Base-by-base conservation (phyloP, 1,140 invertebrate species). In the Lepidurus couesii region DNA sequence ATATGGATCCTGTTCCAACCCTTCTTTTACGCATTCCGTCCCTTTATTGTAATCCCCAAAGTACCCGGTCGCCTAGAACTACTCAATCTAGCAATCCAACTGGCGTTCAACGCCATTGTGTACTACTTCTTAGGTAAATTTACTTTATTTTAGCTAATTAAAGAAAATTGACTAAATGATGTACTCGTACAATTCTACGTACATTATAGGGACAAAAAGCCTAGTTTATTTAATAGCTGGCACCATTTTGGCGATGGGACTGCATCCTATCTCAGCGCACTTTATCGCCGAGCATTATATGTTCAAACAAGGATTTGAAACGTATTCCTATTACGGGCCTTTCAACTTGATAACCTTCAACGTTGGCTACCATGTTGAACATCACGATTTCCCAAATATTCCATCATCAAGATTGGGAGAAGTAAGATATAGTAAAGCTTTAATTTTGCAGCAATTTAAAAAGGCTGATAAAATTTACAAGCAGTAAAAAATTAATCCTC, bases 211-310 rank as follows among this genome's bases (percentile, higher is more conserved):
- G 80, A 90, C 90, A 81, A 92, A 92, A 85, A 88, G 95, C 0
- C 81, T 99, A n/a, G 87, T 90, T 0, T 99, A 99, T 85, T 87
- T 99, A 73, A 83, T 97, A 11, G 85, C 89, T 53, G 96, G 97
- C 16, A 95, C 94, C n/a, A 83, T 98, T 21, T 86, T 99, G 86
- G 94, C 96, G 1, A 98, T 98, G 93, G 97, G 98, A 0, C 83
- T 98, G 7, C 98, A 99, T 89, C 98, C 98, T 7, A 94, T 99
- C 16, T 97, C 98, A 73, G 98, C 96, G 0, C 98, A 99, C 85
- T 99, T 99, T 83, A 94, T 99, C 82, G 98, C 97, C 0, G 98
- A 99, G 83, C 98, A 99, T 87, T 99, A 99, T 85, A 98, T 99
- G 95, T 99, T 98, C 84, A 90, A 91, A 80, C 96, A 97, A 85